These are phyloP conservation scores for Thomomys bottae DNA, from an alignment of 2,113 vertebrate species.

Conservation along the genomic window DNA sequence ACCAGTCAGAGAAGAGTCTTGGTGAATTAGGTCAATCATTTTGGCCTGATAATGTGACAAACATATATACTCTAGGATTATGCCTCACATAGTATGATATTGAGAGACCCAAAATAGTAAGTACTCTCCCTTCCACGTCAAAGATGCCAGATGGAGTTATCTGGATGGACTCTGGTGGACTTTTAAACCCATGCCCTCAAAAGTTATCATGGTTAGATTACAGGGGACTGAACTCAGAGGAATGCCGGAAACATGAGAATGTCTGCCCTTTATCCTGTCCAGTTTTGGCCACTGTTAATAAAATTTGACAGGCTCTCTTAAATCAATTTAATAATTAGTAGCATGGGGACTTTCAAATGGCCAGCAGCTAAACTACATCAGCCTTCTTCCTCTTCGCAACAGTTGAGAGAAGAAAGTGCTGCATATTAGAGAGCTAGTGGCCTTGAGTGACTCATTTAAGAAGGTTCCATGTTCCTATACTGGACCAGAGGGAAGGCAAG, in stretches of 20 bases:
- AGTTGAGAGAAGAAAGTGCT: not conserved
- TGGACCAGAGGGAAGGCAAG: not conserved
- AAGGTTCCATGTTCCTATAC: not conserved
- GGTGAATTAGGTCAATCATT: not conserved
- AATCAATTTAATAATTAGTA: slow-evolving; percentile 53
- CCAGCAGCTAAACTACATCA: slow-evolving; percentile 61
- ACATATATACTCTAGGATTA: not conserved
- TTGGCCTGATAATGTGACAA: not conserved
- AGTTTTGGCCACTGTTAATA: slow-evolving; percentile 52
- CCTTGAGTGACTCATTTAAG: slow-evolving; percentile 49
- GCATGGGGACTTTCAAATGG: slow-evolving; percentile 45
- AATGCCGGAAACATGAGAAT: slow-evolving; percentile 53
- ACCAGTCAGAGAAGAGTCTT: not conserved
- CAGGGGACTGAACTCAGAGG: slow-evolving; percentile 30
- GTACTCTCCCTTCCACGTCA: not conserved
- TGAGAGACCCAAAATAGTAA: not conserved
- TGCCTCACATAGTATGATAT: not conserved
- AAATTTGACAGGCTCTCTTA: slow-evolving; percentile 60
- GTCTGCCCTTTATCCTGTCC: slow-evolving; percentile 66
- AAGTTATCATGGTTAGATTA: slow-evolving; percentile 44
- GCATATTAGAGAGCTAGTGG: not conserved
- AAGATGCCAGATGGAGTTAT: not conserved
- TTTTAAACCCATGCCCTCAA: slow-evolving; percentile 17
- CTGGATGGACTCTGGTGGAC: not conserved
- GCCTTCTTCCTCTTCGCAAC: slow-evolving; percentile 38